phyloP scores from a whole-genome alignment of 2,797 vertebrate species.

The Poecilia gillii region DNA sequence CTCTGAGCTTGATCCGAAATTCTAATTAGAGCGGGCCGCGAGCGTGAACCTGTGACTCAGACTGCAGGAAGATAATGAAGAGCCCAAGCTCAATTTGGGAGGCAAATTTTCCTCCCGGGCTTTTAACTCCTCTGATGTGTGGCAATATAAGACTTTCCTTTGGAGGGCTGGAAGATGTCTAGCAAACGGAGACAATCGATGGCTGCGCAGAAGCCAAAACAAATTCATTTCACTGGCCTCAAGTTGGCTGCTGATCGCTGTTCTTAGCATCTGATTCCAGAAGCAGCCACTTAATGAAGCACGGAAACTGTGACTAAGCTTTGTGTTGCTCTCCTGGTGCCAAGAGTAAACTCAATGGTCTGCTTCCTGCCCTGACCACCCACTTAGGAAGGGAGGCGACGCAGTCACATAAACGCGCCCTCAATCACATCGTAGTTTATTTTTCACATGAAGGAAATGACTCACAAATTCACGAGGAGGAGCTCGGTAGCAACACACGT shows the following conservation, averaged over 20 bases:
- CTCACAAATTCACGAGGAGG: conserved; percentile 25
- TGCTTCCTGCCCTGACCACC: conserved; percentile 68
- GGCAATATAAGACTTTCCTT: conserved; percentile 34
- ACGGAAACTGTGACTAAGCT: conserved; percentile 75
- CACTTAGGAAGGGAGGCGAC: conserved; percentile 57
- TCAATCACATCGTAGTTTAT: conserved; percentile 46
- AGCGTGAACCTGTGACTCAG: conserved; percentile 51
- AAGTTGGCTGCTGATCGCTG: background rate
- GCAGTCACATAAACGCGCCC: conserved; percentile 21
- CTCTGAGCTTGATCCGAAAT: conserved; percentile 46
- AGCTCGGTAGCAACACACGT: conserved; percentile 10
- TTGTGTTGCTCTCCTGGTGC: conserved; percentile 42
- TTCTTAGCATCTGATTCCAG: conserved; percentile 57
- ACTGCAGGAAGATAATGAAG: conserved; percentile 50
- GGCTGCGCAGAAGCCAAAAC: background rate
- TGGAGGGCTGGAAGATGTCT: conserved; percentile 15
- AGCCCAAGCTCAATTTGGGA: conserved; percentile 57
- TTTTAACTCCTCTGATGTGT: conserved; percentile 45
- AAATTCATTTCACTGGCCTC: conserved; percentile 3
- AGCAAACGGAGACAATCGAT: conserved; percentile 15
- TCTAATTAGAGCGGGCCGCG: conserved; percentile 59
- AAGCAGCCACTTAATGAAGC: conserved; percentile 79
- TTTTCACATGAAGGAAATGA: conserved; percentile 41
- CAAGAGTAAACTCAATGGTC: conserved; percentile 31
- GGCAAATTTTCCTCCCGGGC: conserved; percentile 44